Percentiles rank a stretch among this genome's conserved stretches.
Evolutionary conservation across 2,113 vertebrate species (phyloP).

Genomic region (Suricata suricatta): DNA sequence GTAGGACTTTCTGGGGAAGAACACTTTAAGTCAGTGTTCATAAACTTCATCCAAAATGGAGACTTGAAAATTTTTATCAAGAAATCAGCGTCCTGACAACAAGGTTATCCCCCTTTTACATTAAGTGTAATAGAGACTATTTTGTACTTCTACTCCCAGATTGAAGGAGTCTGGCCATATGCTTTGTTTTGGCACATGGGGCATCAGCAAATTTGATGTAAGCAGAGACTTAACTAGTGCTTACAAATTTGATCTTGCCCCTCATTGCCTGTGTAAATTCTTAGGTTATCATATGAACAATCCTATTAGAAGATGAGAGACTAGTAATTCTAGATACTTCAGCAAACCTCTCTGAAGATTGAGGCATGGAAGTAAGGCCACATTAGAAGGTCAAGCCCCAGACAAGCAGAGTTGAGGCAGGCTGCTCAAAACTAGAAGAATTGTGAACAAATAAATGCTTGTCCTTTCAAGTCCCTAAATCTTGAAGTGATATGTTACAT

Average conservation of each 20-base stretch:
- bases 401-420: background rate
- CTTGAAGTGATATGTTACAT: background rate
- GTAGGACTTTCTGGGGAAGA: background rate
- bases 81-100: background rate
- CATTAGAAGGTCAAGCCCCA: background rate
- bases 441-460: background rate
- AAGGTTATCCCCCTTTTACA: background rate
- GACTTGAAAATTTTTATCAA: slow-evolving; percentile 7
- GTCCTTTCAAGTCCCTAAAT: background rate
- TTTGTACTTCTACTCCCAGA: background rate
- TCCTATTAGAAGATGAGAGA: background rate
- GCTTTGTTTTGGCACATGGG: background rate
- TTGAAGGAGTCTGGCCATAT: background rate
- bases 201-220: background rate
- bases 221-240: background rate
- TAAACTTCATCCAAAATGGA: background rate
- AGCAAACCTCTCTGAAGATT: background rate
- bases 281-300: background rate
- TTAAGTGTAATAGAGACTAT: background rate
- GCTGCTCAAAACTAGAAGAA: background rate
- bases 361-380: background rate
- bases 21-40: background rate
- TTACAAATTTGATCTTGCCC: background rate
- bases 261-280: background rate
- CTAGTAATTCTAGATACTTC: background rate